Evolutionary conservation across 2,888 invertebrate genomes (phyloP), one percentile per base, ranked within the genome.

Genomic region (Spicauda simplicius): DNA sequence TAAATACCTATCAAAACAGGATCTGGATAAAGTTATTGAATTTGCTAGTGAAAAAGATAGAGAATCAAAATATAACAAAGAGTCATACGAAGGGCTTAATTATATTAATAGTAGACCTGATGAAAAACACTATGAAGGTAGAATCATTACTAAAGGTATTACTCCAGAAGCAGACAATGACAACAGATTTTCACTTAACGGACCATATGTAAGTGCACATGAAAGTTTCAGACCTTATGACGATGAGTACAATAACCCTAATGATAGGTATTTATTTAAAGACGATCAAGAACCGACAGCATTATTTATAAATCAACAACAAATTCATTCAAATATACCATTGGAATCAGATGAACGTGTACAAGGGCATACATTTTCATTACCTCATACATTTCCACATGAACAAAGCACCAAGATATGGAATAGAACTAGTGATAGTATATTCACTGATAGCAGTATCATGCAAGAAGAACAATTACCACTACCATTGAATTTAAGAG

Each of bases 1-100:
- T 19, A 88, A 88, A 79, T 80, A 89, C 74, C 77, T 93, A 53
- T 86, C 90, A 3, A 87, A 90, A 76, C 83, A 89, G 72, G 91
- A 93, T 72, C 71, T 92, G 68, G 85, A 90, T 73, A 90, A 86
- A 72, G 83, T 93, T 25, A 72, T 92, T 7, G 85, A 90, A 66
- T 79, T 83, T 1, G 85, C 91, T 58, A 78, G 80, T 12, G 61
- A 70, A 61, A 59, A 58, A n/a, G 37, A 68, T 4, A 57, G 30
- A 16, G 57, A 57, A 52, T 25, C 59, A 52, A 67, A 60, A 41
- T 48, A 54, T 54, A 48, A 25, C n/a, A 54, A 45, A 48, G 59
- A 59, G 16, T 37, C 37, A 10, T 62, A 48, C n/a, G 70, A 71
- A n/a, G 69, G 50, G 58, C 19, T 58, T 52, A 33, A 54, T 62